These are phyloP conservation scores for Carapus acus DNA, from an alignment of 2,797 vertebrate genomes.

Conservation along the genomic window DNA sequence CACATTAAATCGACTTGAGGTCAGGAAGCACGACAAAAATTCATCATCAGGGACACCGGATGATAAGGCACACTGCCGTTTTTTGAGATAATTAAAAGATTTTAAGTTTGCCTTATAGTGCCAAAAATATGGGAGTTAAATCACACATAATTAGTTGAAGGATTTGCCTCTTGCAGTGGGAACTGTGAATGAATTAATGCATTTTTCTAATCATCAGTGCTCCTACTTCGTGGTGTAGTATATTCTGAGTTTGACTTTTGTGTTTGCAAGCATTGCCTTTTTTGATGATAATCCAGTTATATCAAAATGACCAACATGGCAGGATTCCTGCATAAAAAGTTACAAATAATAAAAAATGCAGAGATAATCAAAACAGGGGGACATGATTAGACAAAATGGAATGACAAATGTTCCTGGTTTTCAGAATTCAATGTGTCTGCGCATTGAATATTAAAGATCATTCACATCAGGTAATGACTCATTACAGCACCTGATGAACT, in stretches of 20 bases:
- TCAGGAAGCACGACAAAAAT: no score
- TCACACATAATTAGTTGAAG: not conserved
- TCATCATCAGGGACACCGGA: no score
- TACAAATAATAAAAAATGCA: conserved; percentile 16
- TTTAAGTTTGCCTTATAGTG: no score
- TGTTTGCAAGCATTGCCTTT: conserved; percentile 11
- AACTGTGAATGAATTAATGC: conserved; percentile 39
- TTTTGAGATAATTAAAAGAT: no score
- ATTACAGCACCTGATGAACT: conserved; percentile 40
- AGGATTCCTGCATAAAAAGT: conserved; percentile 3
- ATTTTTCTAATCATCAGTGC: not conserved
- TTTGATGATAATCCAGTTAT: conserved; percentile 33
- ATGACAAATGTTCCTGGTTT: conserved; percentile 41
- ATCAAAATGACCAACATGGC: conserved; percentile 13
- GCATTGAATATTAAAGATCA: conserved; percentile 41
- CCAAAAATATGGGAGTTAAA: no score
- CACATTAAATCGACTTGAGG: no score
- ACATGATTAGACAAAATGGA: conserved; percentile 42
- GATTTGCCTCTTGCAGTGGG: conserved; percentile 1
- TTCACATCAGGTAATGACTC: conserved; percentile 38
- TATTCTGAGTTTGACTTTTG: conserved; percentile 32
- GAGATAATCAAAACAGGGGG: conserved; percentile 8
- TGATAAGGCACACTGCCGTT: no score
- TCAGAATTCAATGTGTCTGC: conserved; percentile 33
- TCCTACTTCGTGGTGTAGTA: conserved; percentile 4